Evolutionary conservation across 2,888 invertebrate species (phyloP).

Genomic region (Coelopa pilipes): DNA sequence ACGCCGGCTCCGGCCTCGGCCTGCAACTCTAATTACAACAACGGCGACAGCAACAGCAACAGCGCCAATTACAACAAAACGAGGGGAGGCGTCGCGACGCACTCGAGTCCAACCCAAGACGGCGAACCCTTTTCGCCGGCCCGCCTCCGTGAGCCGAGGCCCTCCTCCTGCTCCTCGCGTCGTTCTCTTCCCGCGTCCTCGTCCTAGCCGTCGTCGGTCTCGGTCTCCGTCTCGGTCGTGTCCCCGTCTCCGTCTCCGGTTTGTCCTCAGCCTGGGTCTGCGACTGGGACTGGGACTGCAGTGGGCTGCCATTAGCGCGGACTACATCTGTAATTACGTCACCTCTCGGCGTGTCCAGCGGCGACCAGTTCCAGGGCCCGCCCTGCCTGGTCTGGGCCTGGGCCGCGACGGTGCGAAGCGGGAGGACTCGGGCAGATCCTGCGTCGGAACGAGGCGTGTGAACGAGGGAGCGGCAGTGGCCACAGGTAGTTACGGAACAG

Average conservation of each 20-base stretch:
- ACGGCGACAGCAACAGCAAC: neutral
- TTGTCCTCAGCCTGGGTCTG: neutral
- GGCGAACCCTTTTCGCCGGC: neutral
- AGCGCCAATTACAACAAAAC: neutral
- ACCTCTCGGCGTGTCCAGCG: conserved; percentile 46
- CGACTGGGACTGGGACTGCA: neutral
- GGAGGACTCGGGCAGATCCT: too few species aligned
- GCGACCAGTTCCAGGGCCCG: conserved; percentile 36
- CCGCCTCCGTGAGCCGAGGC: neutral
- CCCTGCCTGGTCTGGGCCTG: neutral
- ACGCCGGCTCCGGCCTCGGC: neutral
- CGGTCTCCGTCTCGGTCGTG: neutral
- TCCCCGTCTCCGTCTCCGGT: too few species aligned
- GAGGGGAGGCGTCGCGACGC: too few species aligned
- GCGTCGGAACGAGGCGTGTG: too few species aligned
- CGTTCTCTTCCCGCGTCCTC: neutral
- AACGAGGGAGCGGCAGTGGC: too few species aligned
- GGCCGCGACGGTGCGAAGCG: neutral
- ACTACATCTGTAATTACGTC: conserved; percentile 49
- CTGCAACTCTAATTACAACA: too few species aligned
- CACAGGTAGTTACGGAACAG: too few species aligned
- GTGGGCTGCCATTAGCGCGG: conserved; percentile 19
- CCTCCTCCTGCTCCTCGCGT: neutral
- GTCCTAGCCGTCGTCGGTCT: neutral
- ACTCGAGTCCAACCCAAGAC: too few species aligned